Percentiles rank a stretch among this genome's conserved stretches.
phyloP scores from a whole-genome alignment of 2,888 invertebrate genomes.

The Tiliacea aurago region DNA sequence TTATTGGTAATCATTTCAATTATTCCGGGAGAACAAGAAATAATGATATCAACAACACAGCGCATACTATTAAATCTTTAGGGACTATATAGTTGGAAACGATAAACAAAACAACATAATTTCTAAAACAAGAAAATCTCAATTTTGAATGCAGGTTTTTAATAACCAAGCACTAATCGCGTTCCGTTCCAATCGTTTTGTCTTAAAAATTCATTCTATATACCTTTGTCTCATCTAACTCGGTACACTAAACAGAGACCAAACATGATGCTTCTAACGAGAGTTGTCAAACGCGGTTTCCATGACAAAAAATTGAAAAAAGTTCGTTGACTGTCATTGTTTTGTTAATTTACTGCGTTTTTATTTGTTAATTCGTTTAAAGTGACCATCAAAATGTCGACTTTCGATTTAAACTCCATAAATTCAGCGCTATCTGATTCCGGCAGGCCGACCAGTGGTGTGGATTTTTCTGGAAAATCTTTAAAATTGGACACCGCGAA shows the following conservation, averaged over 20 bases:
- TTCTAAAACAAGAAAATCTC: neutral
- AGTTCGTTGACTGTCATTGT: constrained; percentile 75
- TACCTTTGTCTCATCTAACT: constrained; percentile 26
- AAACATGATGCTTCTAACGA: constrained; percentile 17
- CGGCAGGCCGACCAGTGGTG: constrained; percentile 89
- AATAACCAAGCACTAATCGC: constrained; percentile 1
- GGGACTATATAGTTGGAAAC: neutral
- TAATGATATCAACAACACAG: neutral
- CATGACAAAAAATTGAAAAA: constrained; percentile 75
- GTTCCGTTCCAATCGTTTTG: constrained; percentile 8
- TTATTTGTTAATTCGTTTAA: constrained; percentile 60
- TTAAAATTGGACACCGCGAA: constrained; percentile 94
- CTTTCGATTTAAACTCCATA: constrained; percentile 91
- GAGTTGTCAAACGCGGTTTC: constrained; percentile 18
- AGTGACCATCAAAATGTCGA: constrained; percentile 79
- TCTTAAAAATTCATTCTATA: neutral
- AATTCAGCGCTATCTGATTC: constrained; percentile 85
- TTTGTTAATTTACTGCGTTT: constrained; percentile 67
- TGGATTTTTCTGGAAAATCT: constrained; percentile 95
- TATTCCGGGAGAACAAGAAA: too few species aligned
- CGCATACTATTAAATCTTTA: too few species aligned
- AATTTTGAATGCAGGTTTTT: constrained; percentile 17
- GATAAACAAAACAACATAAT: neutral
- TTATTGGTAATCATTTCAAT: neutral
- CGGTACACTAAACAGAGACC: constrained; percentile 27